Evolutionary conservation across 2,888 invertebrate species (phyloP), one percentile per base, ranked within the genome.

Genomic region (Tetragnatha montana): DNA sequence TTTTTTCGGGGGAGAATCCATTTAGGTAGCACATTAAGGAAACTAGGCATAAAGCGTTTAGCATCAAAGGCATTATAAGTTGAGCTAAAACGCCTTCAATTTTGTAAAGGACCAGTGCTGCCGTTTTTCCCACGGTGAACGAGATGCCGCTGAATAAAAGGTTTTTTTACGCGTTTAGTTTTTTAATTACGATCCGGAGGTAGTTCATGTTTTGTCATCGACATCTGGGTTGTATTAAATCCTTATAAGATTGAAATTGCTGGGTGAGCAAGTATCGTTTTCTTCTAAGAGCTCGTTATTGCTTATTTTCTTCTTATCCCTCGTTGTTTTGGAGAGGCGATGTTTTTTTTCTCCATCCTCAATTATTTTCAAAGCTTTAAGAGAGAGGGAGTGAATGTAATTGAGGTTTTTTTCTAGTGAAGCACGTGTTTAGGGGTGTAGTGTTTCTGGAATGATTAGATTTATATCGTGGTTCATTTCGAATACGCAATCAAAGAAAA

Each of bases 21-120:
- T 87, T 87, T 87, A 79, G 51, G n/a, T 14, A 14, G 22, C 70
- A 19, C 76, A 76, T 87, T 81, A 76, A 60, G 75, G 81, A 81
- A 69, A 76, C 81, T 73, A 70, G 76, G 79, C 60, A 69, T 49
- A 51, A 70, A 49, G 81, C 81, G 68, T 76, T 81, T 87, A 81
- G 76, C 87, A 47, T 70, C n/a, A 71, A 70, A 81, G 70, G 81
- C 87, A 81, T 87, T 81, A 74, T 81, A 75, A 49, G 35, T 21
- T 19, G n/a, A 17, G 49, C 79, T 85, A 85, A 83, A 71, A 69
- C 51, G 70, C 71, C 60, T 82, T 82, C 73, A 73, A 60, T 74
- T 82, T 82, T 82, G 50, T 22, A 49, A n/a, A 22, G 69, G 78
- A 22, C 35, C 35, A 22, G 60, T 21, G 17, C 35, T 51, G 69